Percentiles rank a stretch among this genome's conserved stretches.
Conservation (phyloP, 1,140 invertebrate genomes). For the Ephestia elutella region DNA sequence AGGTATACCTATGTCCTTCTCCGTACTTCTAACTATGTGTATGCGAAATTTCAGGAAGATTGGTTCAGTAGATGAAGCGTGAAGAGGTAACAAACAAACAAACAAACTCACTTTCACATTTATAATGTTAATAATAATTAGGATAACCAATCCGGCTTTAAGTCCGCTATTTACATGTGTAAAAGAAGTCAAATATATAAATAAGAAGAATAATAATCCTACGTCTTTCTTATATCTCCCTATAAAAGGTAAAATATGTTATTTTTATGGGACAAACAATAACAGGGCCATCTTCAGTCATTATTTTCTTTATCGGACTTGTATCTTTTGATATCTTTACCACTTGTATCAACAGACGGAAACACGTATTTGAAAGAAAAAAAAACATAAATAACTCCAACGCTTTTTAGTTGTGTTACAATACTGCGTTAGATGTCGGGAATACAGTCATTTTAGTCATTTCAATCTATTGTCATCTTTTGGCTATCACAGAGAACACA, state of each 20-base stretch:
- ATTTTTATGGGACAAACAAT: constrained; percentile 18
- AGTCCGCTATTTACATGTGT: too few relatives aligned
- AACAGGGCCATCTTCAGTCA: constrained; percentile 25
- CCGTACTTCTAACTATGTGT: too few relatives aligned
- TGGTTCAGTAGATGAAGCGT: too few relatives aligned
- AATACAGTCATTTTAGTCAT: constrained; percentile 71
- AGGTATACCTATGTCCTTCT: too few relatives aligned
- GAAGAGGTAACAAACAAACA: too few relatives aligned
- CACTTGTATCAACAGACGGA: constrained; percentile 43
- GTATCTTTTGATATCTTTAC: constrained; percentile 35
- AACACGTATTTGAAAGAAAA: constrained; percentile 38
- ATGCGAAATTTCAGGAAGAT: too few relatives aligned
- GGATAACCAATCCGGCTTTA: too few relatives aligned
- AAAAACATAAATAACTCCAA: constrained; percentile 53
- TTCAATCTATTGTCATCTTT: constrained; percentile 66
- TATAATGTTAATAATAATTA: too few relatives aligned
- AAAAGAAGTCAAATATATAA: too few relatives aligned
- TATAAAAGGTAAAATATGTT: background rate
- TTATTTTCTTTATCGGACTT: constrained; percentile 19
- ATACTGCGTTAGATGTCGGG: constrained; percentile 48
- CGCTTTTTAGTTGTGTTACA: constrained; percentile 39
- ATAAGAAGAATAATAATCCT: too few relatives aligned
- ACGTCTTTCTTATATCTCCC: too few relatives aligned
- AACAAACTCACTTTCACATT: too few relatives aligned
- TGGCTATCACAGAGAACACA: constrained; percentile 28